Evolutionary conservation across 2,113 vertebrate genomes (phyloP), one percentile per base, ranked within the genome.

Genomic region (Mastomys coucha): DNA sequence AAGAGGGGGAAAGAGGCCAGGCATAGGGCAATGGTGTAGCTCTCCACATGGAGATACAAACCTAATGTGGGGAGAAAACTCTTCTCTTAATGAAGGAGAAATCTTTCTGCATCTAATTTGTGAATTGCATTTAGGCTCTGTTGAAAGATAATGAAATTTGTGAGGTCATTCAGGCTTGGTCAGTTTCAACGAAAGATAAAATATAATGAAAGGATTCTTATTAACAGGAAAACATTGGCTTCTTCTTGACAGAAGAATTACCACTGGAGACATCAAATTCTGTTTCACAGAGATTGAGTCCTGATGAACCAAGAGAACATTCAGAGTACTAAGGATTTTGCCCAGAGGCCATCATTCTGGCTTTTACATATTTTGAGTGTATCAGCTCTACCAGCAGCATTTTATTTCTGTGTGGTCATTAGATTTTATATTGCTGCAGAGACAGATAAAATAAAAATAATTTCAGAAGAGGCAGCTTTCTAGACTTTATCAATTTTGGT

Each of bases 381-480:
- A 96, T 94, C 81, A 89, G 56, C 86, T 96, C 63, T 53, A 94
- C 39, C 73, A 92, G 36, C 88, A 91, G 33, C 36, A 56, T 73
- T 96, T 92, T 77, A 87, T 85, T n/a, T 28, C 63, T 93, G 45
- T 28, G 88, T 97, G 17, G 1, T 89, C 92, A 95, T 96, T 97
- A 95, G 85, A 94, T 94, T 97, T 94, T 92, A 65, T 92, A 70
- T 95, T 89, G 84, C 69, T 93, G 11, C n/a, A 93, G 86, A 96
- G 73, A 93, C 53, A 92, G 87, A 93, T 95, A 94, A 89, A 88
- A 96, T 76, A 87, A 95, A 94, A 95, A 91, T 89, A 69, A 53
- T 84, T 95, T 76, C n/a, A 77, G 70, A 88, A 96, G 78, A 72
- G 87, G 72, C 19, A 89, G 67, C 53, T 93, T 67, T 69, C 96